Conservation (phyloP, 2,113 vertebrate species). For the Lepus americanus region DNA sequence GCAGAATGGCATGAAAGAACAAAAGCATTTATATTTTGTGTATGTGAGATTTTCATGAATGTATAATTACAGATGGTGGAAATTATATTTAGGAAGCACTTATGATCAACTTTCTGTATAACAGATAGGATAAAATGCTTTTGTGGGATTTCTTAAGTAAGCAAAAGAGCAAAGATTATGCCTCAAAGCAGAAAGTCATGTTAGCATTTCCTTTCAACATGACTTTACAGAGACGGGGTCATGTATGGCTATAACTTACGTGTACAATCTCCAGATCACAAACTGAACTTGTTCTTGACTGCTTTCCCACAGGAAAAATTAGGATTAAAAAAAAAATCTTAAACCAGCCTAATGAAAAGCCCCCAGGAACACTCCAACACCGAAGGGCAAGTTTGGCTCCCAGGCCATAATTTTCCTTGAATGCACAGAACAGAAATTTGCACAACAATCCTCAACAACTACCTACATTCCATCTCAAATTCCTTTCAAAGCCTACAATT, state of each 20-base stretch:
- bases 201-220: not conserved
- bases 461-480: not conserved
- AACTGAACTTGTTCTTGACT: not conserved
- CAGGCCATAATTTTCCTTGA: not conserved
- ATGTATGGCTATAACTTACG: not conserved
- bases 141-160: not conserved
- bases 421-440: not conserved
- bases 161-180: not conserved
- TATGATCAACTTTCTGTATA: not conserved
- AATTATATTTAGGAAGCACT: not conserved
- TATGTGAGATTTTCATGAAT: not conserved
- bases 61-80: not conserved
- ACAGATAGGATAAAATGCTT: not conserved
- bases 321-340: not conserved
- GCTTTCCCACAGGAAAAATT: not conserved
- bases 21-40: not conserved
- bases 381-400: not conserved
- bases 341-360: not conserved
- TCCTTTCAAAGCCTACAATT: not conserved
- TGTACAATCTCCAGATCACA: not conserved
- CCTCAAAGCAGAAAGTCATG: not conserved
- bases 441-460: not conserved
- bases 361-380: not conserved
- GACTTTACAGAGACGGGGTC: not conserved
- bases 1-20: not conserved